These are phyloP conservation scores for Mallateleia sp. DNA, from an alignment of 2,888 invertebrate genomes.

Conservation along the genomic window DNA sequence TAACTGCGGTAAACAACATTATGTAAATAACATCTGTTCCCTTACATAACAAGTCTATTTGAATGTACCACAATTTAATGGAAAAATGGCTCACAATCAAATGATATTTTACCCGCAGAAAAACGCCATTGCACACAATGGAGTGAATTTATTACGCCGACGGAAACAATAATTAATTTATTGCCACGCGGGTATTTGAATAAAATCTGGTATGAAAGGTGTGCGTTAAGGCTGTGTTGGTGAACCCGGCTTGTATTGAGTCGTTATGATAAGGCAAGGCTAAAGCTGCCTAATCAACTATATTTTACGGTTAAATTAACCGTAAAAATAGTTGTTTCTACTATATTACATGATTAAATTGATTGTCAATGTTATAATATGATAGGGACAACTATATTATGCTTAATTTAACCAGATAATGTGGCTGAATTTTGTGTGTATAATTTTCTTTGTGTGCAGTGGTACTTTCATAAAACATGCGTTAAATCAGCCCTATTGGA, in stretches of 20 bases:
- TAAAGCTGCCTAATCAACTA: slow-evolving; percentile 83
- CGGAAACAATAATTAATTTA: slow-evolving; percentile 63
- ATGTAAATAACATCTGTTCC: slow-evolving; percentile 48
- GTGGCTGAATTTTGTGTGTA: too few species aligned
- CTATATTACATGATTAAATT: too few species aligned
- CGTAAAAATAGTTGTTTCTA: too few species aligned
- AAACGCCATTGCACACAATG: slow-evolving; percentile 41
- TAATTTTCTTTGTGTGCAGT: too few species aligned
- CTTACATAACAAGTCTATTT: slow-evolving; percentile 17
- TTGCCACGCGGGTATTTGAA: slow-evolving; percentile 33
- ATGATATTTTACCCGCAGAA: neutral
- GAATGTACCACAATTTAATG: neutral
- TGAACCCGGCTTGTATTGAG: slow-evolving; percentile 41
- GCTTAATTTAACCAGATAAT: too few species aligned
- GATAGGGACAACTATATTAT: too few species aligned
- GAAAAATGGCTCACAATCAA: slow-evolving; percentile 13
- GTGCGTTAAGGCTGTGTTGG: slow-evolving; percentile 8
- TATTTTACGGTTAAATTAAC: slow-evolving; percentile 84
- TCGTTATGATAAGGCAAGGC: slow-evolving; percentile 82
- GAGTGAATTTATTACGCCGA: slow-evolving; percentile 54
- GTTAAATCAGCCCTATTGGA: too few species aligned
- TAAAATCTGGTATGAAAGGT: slow-evolving; percentile 50
- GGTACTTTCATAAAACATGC: too few species aligned
- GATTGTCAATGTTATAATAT: too few species aligned
- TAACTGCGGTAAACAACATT: too few species aligned